These are phyloP conservation scores for Cyphomyrmex costatus DNA, from an alignment of 1,140 invertebrate genomes.

Conservation along the genomic window DNA sequence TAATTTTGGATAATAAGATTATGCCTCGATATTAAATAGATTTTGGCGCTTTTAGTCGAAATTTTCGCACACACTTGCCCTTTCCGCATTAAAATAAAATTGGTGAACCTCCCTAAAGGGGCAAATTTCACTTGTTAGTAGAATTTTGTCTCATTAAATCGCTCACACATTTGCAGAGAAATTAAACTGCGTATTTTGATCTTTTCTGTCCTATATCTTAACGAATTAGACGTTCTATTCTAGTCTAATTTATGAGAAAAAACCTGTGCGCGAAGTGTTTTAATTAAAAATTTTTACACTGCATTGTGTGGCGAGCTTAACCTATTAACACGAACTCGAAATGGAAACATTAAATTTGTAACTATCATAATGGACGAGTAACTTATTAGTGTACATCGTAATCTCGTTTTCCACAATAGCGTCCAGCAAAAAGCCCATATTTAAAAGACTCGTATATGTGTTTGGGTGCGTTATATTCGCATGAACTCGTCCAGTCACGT, in stretches of 20 bases:
- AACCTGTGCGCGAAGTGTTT: background rate
- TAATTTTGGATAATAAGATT: slow-evolving; percentile 44
- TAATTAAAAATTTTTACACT: slow-evolving; percentile 41
- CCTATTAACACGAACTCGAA: slow-evolving; percentile 35
- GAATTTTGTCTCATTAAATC: slow-evolving; percentile 39
- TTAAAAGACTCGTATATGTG: slow-evolving; percentile 13
- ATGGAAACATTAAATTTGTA: slow-evolving; percentile 56
- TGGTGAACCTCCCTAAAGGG: background rate
- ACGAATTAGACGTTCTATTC: background rate
- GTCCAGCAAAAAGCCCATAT: slow-evolving; percentile 23
- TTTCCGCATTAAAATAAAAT: slow-evolving; percentile 10
- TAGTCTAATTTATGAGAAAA: background rate
- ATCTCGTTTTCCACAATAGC: slow-evolving; percentile 46
- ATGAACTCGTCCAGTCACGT: background rate
- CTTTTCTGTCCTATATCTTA: background rate
- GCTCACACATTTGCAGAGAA: background rate
- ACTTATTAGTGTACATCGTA: slow-evolving; percentile 36
- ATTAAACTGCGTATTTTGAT: background rate
- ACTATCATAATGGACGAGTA: slow-evolving; percentile 26
- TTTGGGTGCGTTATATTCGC: background rate
- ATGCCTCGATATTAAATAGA: slow-evolving; percentile 17
- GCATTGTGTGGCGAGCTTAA: slow-evolving; percentile 23
- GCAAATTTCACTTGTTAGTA: slow-evolving; percentile 3
- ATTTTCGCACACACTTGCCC: slow-evolving; percentile 35
- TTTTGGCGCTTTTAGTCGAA: slow-evolving; percentile 42